phyloP scores from a whole-genome alignment of 2,888 invertebrate genomes.

The Diadromus collaris region DNA sequence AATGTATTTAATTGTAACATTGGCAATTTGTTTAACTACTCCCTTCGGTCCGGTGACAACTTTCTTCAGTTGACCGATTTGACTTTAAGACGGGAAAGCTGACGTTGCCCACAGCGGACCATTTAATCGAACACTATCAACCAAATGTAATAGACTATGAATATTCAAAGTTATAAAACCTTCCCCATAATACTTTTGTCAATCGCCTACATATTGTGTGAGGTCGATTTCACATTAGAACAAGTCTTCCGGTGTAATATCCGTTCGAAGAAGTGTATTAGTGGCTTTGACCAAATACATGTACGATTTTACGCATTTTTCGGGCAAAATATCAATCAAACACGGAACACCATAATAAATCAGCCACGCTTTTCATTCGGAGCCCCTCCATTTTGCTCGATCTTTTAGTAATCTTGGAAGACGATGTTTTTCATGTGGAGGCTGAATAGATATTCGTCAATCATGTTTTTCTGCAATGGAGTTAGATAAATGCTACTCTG shows the following conservation, averaged over 20 bases:
- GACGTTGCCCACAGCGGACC: constrained; percentile 61
- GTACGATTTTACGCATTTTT: constrained; percentile 1
- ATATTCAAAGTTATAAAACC: constrained; percentile 60
- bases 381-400: constrained; percentile 15
- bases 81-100: constrained; percentile 55
- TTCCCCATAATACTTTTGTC: constrained; percentile 52
- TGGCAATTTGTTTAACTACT: too few relatives aligned
- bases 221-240: constrained; percentile 55
- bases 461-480: not conserved
- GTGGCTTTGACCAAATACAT: constrained; percentile 41
- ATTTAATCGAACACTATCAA: constrained; percentile 49
- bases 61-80: too few relatives aligned
- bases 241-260: constrained; percentile 56
- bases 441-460: constrained; percentile 1
- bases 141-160: constrained; percentile 54
- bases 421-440: constrained; percentile 12
- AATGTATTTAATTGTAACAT: too few relatives aligned
- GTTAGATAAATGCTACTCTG: not conserved
- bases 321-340: not conserved
- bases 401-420: constrained; percentile 14
- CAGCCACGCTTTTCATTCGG: constrained; percentile 32
- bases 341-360: constrained; percentile 14
- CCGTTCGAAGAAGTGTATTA: constrained; percentile 35
- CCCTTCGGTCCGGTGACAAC: too few relatives aligned
- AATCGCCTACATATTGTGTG: constrained; percentile 50